Evolutionary conservation across 2,888 invertebrate species (phyloP), one percentile per base, ranked within the genome.

Genomic region (Drosophila pseudotakahashii): DNA sequence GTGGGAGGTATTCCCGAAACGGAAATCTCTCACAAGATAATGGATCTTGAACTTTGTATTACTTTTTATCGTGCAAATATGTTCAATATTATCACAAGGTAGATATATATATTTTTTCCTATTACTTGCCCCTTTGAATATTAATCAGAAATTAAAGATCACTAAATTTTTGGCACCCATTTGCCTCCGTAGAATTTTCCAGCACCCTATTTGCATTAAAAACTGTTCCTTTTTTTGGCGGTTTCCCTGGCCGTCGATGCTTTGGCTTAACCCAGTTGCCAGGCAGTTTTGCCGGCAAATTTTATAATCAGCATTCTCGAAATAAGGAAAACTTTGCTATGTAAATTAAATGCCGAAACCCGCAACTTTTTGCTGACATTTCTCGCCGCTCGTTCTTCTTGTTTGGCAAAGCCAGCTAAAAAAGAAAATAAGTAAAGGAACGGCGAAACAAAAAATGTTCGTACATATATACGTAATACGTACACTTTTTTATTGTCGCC

Each of bases 321-420:
- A 55, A 62, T 79, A 81, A 72, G 75, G 61, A 81, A 82, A 82
- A 86, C 72, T 81, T 83, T 83, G 75, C 79, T 79, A 84, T 87
- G 85, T 83, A 87, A 84, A 84, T 84, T 87, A 88, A 85, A 84
- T 87, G 84, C 75, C 79, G 68, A 84, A 77, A 75, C 77, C 76
- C 70, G 61, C 71, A 79, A 87, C 75, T 79, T 81, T 86, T 79
- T 76, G 78, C 74, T 72, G 73, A 69, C 77, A 79, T 59, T 74
- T 52, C 45, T 66, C 39, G 14, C 54, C 36, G 61, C 34, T 61
- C 59, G 52, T 66, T 59, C 63, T 54, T 74, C 58, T 60, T 50
- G 60, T 48, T 16, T 71, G 50, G 68, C 59, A 50, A 77, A 69
- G 60, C 59, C 45, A 62, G 45, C 23, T 23, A 23, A 23, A 61